Conservation (phyloP, 1,140 invertebrate species). For the Drosophila ironensis region DNA sequence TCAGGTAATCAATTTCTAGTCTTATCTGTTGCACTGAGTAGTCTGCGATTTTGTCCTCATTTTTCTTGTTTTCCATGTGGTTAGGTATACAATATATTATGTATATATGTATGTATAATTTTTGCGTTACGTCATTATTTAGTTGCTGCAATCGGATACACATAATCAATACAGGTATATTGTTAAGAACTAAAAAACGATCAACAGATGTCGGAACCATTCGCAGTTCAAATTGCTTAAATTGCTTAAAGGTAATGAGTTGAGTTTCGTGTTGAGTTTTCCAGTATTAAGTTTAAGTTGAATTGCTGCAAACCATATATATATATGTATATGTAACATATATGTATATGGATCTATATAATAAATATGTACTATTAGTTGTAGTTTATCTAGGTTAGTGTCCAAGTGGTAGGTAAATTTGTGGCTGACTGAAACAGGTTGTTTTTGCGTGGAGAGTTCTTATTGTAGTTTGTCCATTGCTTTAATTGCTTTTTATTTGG, state of each 20-base stretch:
- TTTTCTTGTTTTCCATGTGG: conserved; percentile 1
- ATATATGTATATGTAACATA: conserved; percentile 4
- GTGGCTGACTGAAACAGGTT: conserved; percentile 54
- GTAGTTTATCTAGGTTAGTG: conserved; percentile 17
- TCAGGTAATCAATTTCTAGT: conserved; percentile 80
- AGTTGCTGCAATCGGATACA: conserved; percentile 5
- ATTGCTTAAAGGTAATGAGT: conserved; percentile 27
- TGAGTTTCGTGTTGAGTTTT: conserved; percentile 28
- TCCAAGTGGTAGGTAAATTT: conserved; percentile 63
- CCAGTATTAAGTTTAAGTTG: conserved; percentile 19
- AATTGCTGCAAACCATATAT: conserved; percentile 59
- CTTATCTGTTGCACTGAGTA: conserved; percentile 80
- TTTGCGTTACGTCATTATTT: conserved; percentile 19
- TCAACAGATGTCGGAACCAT: conserved; percentile 3
- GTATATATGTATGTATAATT: conserved; percentile 28
- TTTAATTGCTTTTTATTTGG: conserved; percentile 5
- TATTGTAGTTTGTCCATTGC: conserved; percentile 39
- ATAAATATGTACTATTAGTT: conserved; percentile 11
- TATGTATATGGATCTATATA: conserved; percentile 5
- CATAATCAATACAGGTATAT: conserved; percentile 1
- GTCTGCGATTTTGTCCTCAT: conserved; percentile 57
- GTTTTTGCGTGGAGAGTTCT: conserved; percentile 10
- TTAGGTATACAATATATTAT: conserved; percentile 16
- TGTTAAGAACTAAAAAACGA: neutral
- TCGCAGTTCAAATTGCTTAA: conserved; percentile 9